phyloP scores from a whole-genome alignment of 2,797 vertebrate species.

The Anguilla obscura region DNA sequence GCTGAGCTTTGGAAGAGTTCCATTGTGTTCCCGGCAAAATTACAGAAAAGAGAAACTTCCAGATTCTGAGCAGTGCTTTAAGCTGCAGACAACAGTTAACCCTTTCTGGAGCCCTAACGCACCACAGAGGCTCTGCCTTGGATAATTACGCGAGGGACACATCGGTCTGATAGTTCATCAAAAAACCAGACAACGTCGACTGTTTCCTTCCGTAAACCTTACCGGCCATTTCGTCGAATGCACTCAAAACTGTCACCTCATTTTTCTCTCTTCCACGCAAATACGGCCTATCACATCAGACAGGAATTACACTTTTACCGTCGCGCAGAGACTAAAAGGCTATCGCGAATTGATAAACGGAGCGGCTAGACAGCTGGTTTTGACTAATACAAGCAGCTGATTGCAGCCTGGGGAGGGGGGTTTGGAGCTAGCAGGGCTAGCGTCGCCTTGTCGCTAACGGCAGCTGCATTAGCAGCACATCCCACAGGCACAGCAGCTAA shows the following conservation, averaged over 20 bases:
- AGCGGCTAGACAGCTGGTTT: no score
- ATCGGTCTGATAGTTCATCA: background rate
- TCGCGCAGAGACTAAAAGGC: background rate
- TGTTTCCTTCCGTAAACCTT: background rate
- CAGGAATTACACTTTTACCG: background rate
- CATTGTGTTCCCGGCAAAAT: background rate
- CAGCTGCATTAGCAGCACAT: background rate
- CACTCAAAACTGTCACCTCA: background rate
- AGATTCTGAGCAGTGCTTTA: background rate
- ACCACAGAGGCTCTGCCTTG: background rate
- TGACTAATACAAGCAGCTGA: background rate
- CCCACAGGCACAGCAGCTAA: background rate
- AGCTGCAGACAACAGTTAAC: background rate
- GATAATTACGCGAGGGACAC: background rate
- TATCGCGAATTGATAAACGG: background rate
- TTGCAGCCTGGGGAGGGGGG: slow-evolving; percentile 8
- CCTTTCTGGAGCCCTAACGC: background rate
- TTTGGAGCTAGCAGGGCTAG: background rate
- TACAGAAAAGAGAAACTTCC: background rate
- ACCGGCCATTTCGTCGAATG: background rate
- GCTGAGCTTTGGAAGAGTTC: background rate
- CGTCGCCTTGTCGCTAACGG: no score
- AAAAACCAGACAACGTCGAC: background rate
- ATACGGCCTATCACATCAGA: background rate
- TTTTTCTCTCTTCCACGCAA: background rate